Evolutionary conservation across 2,797 vertebrate species (phyloP), one percentile per base, ranked within the genome.

Genomic region (Eulemur mongoz): DNA sequence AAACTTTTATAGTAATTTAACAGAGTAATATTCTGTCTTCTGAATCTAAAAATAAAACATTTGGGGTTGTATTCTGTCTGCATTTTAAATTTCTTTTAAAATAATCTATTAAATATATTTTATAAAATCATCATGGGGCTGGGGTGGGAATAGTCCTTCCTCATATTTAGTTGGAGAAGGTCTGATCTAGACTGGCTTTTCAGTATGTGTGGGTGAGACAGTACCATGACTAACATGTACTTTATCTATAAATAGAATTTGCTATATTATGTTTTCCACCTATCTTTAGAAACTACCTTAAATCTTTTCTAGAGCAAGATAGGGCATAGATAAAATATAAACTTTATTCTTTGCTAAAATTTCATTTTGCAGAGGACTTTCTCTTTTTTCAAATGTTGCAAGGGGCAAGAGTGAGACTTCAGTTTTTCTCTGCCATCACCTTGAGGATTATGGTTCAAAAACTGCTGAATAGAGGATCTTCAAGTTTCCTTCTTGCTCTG

Each of bases 91-190:
- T 89, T 85, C 11, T 54, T 70, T 73, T 50, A 23, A 78, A 75
- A 18, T 75, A 67, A 80, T 54, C 20, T 14, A 30, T 69, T 85
- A 78, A 70, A 78, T 67, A 30, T 76, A 79, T 91, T 91, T 90
- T 87, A 67, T 1, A 35, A 76, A 90, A 76, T 54, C 23, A 72
- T 92, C 27, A 70, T 61, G 27, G 38, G 23, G 0, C 0, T 43
- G 15, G 67, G 14, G 18, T 52, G n/a, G 40, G 20, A 30, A 27
- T 65, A 87, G 52, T 78, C 35, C 13, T 82, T 82, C 35, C 13
- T 83, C 15, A n/a, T 70, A 52, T 72, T 96, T 95, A 85, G 23
- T 79, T 95, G 89, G 54, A 86, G 69, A 93, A 94, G 59, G 65
- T 67, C 38, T 89, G 78, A 50, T 81, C 14, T 72, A 65, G 78